Percentiles rank a stretch among this genome's conserved stretches.
phyloP scores from a whole-genome alignment of 2,797 vertebrate species.

The Danio kyathit region DNA sequence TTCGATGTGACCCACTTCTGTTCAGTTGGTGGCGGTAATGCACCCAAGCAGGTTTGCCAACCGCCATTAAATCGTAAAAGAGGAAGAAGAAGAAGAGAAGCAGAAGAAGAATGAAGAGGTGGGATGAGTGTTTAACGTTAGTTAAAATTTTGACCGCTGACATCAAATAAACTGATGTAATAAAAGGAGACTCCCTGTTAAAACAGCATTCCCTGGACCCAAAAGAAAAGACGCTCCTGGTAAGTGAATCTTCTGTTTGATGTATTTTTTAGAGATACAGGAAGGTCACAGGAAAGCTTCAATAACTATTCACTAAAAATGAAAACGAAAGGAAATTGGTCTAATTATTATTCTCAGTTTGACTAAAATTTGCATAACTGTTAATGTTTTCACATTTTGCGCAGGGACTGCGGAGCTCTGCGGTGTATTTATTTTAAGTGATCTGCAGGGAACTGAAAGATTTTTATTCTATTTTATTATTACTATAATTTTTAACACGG shows the following conservation, averaged over 20 bases:
- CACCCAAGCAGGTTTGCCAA: not conserved
- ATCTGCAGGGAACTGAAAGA: not conserved
- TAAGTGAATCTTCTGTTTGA: not conserved
- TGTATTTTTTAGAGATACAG: not conserved
- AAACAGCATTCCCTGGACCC: too few species aligned
- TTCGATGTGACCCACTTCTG: too few species aligned
- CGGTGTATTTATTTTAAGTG: not conserved
- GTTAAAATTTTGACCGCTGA: not conserved
- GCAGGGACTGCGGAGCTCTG: too few species aligned
- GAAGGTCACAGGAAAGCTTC: slow-evolving; percentile 37
- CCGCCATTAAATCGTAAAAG: not conserved
- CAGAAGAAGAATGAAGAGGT: not conserved
- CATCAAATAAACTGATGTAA: not conserved
- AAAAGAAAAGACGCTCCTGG: not conserved
- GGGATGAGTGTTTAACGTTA: not conserved
- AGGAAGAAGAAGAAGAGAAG: not conserved
- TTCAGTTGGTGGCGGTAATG: not conserved
- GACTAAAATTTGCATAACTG: not conserved
- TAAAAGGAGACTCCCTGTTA: not conserved
- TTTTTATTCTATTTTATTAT: not conserved
- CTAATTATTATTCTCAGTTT: not conserved
- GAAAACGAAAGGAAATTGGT: not conserved
- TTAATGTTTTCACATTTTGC: too few species aligned
- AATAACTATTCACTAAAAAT: slow-evolving; percentile 1
- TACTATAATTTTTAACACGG: not conserved